Conservation (phyloP, 2,113 vertebrate species). For the Pluvialis apricaria region DNA sequence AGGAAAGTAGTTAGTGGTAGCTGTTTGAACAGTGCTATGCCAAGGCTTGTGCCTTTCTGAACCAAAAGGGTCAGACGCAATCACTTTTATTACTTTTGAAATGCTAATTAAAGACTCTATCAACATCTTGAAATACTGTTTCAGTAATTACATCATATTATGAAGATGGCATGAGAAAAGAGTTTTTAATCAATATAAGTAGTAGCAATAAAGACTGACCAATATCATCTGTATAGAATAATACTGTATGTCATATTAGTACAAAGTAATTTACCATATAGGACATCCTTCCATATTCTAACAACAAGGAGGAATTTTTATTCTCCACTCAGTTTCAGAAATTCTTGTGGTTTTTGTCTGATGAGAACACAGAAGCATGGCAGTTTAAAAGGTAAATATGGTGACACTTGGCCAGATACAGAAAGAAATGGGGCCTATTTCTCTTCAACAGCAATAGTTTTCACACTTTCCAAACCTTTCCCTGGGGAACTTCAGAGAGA, state of each 20-base stretch:
- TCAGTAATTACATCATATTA: background rate
- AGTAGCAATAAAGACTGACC: background rate
- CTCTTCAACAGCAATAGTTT: background rate
- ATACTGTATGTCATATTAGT: background rate
- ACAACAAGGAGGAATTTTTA: background rate
- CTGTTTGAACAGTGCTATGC: background rate
- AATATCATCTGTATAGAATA: background rate
- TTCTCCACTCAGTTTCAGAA: background rate
- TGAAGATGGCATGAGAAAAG: background rate
- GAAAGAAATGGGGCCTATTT: background rate
- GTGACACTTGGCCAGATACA: background rate
- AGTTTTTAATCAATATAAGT: background rate
- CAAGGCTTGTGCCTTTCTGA: background rate
- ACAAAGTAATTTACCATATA: background rate
- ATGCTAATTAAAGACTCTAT: conserved; percentile 16
- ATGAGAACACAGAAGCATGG: background rate
- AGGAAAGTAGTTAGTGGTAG: background rate
- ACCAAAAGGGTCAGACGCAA: background rate
- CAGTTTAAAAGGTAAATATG: background rate
- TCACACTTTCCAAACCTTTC: background rate
- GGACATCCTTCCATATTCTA: background rate
- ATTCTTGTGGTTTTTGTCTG: background rate
- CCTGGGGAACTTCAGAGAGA: background rate
- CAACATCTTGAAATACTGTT: background rate
- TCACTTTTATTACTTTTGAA: background rate